Evolutionary conservation across 2,113 vertebrate genomes (phyloP).

Genomic region (Taurulus bubalis): DNA sequence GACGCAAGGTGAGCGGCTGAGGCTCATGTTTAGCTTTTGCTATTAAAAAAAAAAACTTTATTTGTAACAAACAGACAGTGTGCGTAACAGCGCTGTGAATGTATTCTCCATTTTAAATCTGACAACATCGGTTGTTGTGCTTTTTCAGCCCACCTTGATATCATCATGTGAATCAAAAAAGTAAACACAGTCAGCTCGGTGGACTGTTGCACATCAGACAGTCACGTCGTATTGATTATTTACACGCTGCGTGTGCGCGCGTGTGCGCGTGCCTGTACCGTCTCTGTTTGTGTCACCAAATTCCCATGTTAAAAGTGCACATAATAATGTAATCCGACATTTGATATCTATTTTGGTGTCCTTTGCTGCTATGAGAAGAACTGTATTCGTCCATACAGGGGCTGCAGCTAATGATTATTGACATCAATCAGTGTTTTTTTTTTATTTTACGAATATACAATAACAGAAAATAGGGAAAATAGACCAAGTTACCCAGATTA

Average conservation of each 20-base stretch:
- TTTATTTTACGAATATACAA: background rate
- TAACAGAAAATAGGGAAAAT: background rate
- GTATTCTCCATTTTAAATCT: constrained; percentile 29
- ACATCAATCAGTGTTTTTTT: background rate
- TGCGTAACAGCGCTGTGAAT: background rate
- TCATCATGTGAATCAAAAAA: background rate
- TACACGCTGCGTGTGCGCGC: background rate
- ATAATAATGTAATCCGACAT: too few species aligned
- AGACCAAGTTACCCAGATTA: background rate
- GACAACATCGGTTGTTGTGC: background rate
- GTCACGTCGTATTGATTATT: constrained; percentile 8
- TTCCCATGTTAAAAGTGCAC: background rate
- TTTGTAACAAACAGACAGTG: constrained; percentile 13
- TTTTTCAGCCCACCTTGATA: background rate
- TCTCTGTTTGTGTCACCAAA: background rate
- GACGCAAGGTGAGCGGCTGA: constrained; percentile 56
- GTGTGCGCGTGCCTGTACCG: background rate
- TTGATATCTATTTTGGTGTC: background rate
- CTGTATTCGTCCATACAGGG: background rate
- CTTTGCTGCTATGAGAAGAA: background rate
- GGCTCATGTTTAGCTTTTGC: background rate
- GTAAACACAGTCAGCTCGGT: background rate
- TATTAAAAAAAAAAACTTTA: constrained; percentile 33
- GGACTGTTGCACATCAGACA: background rate
- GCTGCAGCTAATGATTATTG: background rate